phyloP scores from a whole-genome alignment of 2,113 vertebrate species.

The Drymodes brunneopygia region DNA sequence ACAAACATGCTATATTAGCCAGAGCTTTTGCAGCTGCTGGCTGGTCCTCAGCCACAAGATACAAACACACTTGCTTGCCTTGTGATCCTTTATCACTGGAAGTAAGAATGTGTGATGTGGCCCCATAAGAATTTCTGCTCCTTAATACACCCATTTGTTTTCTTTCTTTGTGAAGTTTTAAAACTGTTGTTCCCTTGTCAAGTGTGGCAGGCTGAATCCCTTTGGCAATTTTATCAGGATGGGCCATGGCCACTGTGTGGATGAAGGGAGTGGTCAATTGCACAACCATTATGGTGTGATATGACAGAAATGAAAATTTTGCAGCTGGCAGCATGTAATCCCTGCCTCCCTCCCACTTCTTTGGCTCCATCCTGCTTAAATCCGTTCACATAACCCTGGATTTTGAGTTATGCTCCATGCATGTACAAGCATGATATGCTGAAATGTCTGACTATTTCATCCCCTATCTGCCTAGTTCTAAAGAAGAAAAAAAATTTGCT shows the following conservation, averaged over 20 bases:
- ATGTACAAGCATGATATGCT: conserved; percentile 8
- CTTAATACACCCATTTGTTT: conserved; percentile 29
- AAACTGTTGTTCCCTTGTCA: conserved; percentile 12
- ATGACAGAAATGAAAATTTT: conserved; percentile 20
- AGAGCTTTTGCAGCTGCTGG: conserved; percentile 22
- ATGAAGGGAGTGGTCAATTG: neutral
- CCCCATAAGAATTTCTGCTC: conserved; percentile 27
- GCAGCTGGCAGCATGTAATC: conserved; percentile 34
- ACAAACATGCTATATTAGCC: neutral
- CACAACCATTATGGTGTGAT: neutral
- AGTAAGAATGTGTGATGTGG: conserved; percentile 32
- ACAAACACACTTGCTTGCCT: neutral
- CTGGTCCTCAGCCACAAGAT: neutral
- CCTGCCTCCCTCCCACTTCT: neutral
- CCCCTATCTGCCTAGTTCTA: neutral
- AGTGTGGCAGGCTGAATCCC: neutral
- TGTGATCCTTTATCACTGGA: conserved; percentile 24
- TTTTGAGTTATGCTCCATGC: neutral
- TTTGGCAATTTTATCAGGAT: conserved; percentile 7
- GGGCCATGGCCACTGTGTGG: neutral
- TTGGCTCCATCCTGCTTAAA: neutral
- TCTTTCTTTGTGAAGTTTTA: conserved; percentile 11
- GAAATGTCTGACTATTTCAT: neutral
- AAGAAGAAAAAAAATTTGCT: neutral
- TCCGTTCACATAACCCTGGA: conserved; percentile 18